Evolutionary conservation across 1,140 invertebrate genomes (phyloP), one percentile per base, ranked within the genome.

Genomic region (roundworm (Caenorhabditis elegans)): DNA sequence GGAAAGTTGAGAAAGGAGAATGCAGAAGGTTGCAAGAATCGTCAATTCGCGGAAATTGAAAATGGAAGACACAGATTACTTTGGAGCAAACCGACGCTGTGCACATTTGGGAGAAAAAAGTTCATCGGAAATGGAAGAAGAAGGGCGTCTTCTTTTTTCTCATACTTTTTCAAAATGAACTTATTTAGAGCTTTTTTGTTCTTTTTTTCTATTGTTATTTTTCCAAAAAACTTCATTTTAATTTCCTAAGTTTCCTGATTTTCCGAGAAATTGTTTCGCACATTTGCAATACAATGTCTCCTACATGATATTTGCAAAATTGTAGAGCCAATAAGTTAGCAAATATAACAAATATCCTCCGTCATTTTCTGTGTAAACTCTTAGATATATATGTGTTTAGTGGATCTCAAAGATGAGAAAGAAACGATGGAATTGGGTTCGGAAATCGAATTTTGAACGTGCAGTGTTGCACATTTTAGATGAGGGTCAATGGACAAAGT

Each of bases 361-460:
- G 8, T 49, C 47, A 53, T n/a, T n/a, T n/a, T n/a, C n/a, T n/a
- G n/a, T n/a, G n/a, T n/a, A n/a, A n/a, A n/a, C n/a, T n/a, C n/a
- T n/a, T n/a, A n/a, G n/a, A n/a, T n/a, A n/a, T n/a, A n/a, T n/a
- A n/a, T n/a, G n/a, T n/a, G n/a, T n/a, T n/a, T n/a, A n/a, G n/a
- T n/a, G 34, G 31, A 65, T 65, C 55, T 65, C 55, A 65, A 65
- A 65, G 55, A 65, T 65, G 55, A 65, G 55, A 26, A 65, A 65
- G 24, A 65, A 19, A 36, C 13, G 55, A 10, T 10, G 28, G 31
- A n/a, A 70, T 70, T 70, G 60, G 60, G 60, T 39, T 70, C 60
- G 60, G 60, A 70, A 70, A 70, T 70, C 60, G 60, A 70, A 70
- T 70, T 70, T 70, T 31, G 60, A 70, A 70, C 60, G 60, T 70